Percentiles rank a stretch among this genome's conserved stretches.
These are phyloP conservation scores for Strigamia crassipes DNA, from an alignment of 2,888 invertebrate genomes.

Conservation along the genomic window DNA sequence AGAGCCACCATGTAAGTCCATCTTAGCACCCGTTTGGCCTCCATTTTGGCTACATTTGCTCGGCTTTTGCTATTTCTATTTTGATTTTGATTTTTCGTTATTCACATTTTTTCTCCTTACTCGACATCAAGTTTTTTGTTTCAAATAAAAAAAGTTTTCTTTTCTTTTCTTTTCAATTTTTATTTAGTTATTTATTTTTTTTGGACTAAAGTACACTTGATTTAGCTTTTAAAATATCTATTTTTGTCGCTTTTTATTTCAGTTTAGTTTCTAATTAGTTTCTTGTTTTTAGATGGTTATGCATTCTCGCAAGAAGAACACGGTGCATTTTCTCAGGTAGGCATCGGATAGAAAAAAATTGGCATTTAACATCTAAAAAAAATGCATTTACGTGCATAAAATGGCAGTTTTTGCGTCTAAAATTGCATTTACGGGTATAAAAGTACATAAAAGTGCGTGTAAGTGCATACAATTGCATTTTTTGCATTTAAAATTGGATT, in stretches of 20 bases:
- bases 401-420: too few species aligned
- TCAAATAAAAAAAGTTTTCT: neutral
- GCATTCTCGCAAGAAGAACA: slow-evolving; percentile 99
- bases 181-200: neutral
- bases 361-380: too few species aligned
- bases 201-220: neutral
- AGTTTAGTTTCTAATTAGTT: neutral
- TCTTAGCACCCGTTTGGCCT: slow-evolving; percentile 46
- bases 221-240: neutral
- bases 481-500: too few species aligned
- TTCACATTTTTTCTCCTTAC: slow-evolving; percentile 44
- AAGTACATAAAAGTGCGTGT: too few species aligned
- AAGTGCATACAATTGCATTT: too few species aligned
- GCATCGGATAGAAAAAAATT: neutral
- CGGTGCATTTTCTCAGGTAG: slow-evolving; percentile 75
- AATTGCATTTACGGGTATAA: too few species aligned
- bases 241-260: neutral
- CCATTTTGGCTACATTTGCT: slow-evolving; percentile 10
- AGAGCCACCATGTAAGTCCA: slow-evolving; percentile 51
- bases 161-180: slow-evolving; percentile 53
- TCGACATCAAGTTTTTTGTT: too few species aligned
- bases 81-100: slow-evolving; percentile 37
- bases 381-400: too few species aligned
- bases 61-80: slow-evolving; percentile 44
- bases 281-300: slow-evolving; percentile 78